A percentile compares a stretch with the other conserved stretches of the same genome.
Evolutionary conservation across 2,888 invertebrate species (phyloP).

Genomic region (Linnaemya vulpina): DNA sequence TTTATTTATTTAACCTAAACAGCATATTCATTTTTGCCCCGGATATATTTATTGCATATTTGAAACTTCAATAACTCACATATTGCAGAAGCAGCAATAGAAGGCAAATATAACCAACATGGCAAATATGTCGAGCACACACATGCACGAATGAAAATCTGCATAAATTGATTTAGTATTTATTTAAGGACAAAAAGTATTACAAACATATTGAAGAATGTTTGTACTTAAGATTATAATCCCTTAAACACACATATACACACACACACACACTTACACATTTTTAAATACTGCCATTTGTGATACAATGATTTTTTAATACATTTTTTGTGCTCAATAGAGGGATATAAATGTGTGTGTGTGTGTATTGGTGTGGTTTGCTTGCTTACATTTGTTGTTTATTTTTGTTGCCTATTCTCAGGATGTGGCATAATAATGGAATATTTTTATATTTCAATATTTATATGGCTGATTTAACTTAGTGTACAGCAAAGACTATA

Average conservation of each 20-base stretch:
- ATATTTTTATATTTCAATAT: conserved; percentile 1
- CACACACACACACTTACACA: not conserved
- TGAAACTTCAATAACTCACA: conserved; percentile 9
- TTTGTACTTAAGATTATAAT: conserved; percentile 40
- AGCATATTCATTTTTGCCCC: conserved; percentile 1
- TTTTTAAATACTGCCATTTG: not conserved
- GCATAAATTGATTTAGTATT: conserved; percentile 55
- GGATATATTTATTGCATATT: conserved; percentile 12
- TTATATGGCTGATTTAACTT: conserved; percentile 17
- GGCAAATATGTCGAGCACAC: conserved; percentile 35
- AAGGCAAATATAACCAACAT: conserved; percentile 34
- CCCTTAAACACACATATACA: not conserved
- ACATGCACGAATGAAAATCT: conserved; percentile 22
- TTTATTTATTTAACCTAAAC: not conserved
- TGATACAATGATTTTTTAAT: conserved; percentile 2
- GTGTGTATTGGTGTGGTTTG: not conserved
- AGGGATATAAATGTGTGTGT: too few species aligned
- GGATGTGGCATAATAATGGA: conserved; percentile 1
- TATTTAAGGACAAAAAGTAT: conserved; percentile 26
- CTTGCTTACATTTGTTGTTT: not conserved
- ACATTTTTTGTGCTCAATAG: not conserved
- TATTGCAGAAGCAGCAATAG: conserved; percentile 23
- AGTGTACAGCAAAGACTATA: too few species aligned
- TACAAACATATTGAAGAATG: conserved; percentile 43
- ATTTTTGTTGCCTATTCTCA: conserved; percentile 9